Evolutionary conservation across 2,113 vertebrate genomes (phyloP).

Genomic region (Alaudala cheleensis): DNA sequence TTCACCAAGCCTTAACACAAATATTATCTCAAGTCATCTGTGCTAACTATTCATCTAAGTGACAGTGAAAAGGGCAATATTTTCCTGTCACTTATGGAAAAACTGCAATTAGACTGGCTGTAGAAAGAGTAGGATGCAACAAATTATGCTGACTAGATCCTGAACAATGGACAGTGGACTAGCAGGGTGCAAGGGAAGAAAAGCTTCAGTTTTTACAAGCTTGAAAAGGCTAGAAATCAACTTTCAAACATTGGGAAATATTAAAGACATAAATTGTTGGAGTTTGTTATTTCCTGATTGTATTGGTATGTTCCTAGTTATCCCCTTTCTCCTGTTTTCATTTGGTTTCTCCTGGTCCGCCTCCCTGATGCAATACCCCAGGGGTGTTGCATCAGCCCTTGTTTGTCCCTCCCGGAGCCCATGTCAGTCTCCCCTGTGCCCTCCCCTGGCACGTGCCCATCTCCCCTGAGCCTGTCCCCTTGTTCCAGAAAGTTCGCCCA

Average conservation of each 20-base stretch:
- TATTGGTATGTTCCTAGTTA: too few species aligned
- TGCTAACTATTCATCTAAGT: not conserved
- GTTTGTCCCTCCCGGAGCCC: too few species aligned
- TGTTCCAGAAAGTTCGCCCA: too few species aligned
- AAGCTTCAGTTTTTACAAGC: not conserved
- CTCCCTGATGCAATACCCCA: too few species aligned
- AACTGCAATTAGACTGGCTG: not conserved
- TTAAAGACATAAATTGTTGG: not conserved
- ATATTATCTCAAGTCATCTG: not conserved
- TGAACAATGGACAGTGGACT: not conserved
- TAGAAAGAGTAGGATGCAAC: not conserved
- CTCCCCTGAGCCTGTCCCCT: too few species aligned
- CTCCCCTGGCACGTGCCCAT: too few species aligned
- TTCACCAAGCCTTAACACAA: not conserved
- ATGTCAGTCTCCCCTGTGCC: too few species aligned
- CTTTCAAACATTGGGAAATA: not conserved
- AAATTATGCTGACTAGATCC: not conserved
- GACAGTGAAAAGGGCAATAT: not conserved
- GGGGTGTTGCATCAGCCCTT: too few species aligned
- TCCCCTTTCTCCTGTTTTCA: too few species aligned
- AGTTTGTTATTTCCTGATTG: too few species aligned
- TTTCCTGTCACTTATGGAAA: not conserved
- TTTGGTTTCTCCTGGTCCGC: too few species aligned
- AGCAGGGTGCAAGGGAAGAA: not conserved
- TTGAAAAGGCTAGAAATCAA: not conserved